Percentiles rank a stretch among this genome's conserved stretches.
phyloP scores from a whole-genome alignment of 1,140 invertebrate species.

The Ostrea denselamellosa region DNA sequence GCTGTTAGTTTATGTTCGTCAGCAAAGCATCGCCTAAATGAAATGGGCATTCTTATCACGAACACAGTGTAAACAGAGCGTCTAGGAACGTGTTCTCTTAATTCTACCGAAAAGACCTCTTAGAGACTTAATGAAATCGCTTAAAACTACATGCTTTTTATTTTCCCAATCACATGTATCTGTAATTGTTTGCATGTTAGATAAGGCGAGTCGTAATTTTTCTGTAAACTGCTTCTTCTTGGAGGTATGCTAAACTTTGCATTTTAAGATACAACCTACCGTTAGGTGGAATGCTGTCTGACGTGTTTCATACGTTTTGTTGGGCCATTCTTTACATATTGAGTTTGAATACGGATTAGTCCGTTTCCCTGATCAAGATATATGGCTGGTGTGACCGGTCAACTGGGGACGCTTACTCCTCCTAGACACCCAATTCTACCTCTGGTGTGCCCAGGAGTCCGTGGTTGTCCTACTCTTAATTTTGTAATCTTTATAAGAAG shows the following conservation, averaged over 20 bases:
- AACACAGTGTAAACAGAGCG: background rate
- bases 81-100: background rate
- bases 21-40: background rate
- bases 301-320: no score
- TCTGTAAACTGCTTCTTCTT: background rate
- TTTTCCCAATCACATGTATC: slow-evolving; percentile 24
- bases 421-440: no score
- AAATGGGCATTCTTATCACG: background rate
- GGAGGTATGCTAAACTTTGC: background rate
- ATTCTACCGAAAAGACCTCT: background rate
- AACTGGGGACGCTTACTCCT: no score
- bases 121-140: background rate
- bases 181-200: background rate
- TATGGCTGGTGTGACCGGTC: no score
- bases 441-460: no score
- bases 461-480: no score
- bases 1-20: slow-evolving; percentile 25
- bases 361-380: no score
- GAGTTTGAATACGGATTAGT: no score
- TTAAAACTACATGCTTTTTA: slow-evolving; percentile 7
- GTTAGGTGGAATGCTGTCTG: no score
- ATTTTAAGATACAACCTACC: background rate
- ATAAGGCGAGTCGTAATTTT: background rate
- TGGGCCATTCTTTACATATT: no score
- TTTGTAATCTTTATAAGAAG: no score